Evolutionary conservation across 2,113 vertebrate species (phyloP), one percentile per base, ranked within the genome.

Genomic region (Brachyistius frenatus): DNA sequence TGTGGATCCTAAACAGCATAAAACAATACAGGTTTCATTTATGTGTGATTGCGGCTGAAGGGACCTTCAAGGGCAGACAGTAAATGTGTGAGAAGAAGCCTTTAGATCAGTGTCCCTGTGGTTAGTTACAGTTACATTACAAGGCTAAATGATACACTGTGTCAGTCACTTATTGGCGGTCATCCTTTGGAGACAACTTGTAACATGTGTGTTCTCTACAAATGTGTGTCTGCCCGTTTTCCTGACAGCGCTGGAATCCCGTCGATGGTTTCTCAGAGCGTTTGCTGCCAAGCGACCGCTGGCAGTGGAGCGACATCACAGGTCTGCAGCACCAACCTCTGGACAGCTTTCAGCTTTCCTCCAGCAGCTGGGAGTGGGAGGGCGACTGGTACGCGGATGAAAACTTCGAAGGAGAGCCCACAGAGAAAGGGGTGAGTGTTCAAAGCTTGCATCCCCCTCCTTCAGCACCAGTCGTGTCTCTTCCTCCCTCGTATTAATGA

Each of bases 351-450:
- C 89, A 52, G 6, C 94, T 98, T 67, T 96, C 97, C 11, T 99
- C 98, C 0, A 90, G 89, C 13, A 96, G 96, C 91, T 99, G 98
- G 98, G 96, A 98, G 86, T 99, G 98, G 98, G 98, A 99, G 74
- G 96, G 95, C 0, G 97, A 98, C 94, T 99, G 98, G 98, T 95
- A 96, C 49, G 93, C 96, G 89, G 98, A 99, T 88, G 96, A 98
- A 91, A 99, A 97, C 92, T 96, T 98, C 86, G 97, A 96, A 88
- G 98, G 97, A 75, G 97, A 99, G 55, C 96, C 96, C 93, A 99
- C 97, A 41, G 98, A 98, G 86, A 98, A 97, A 95, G 97, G 90
- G 94, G 98, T 98, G 93, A 95, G 96, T 94, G 83, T 46, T 5
- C 3, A 1, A 35, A 5, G 23, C 4, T 31, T 41, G 1, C 8